Percentiles rank a stretch among this genome's conserved stretches.
Conservation (phyloP, 2,888 invertebrate species). For the Calliphora vomitoria region DNA sequence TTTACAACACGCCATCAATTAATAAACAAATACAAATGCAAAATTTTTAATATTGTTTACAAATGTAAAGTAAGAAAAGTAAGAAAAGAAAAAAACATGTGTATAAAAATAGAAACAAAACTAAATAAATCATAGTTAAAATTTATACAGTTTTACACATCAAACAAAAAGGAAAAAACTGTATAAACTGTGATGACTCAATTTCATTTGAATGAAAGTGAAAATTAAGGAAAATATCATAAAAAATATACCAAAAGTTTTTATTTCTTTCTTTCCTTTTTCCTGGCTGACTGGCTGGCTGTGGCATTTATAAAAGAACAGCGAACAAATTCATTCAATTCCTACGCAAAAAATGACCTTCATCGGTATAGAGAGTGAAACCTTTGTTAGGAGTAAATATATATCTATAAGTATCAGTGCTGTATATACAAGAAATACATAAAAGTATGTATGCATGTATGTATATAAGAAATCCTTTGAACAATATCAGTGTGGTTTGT, state of each 20-base stretch:
- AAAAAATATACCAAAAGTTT: conserved; percentile 32
- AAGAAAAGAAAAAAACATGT: conserved; percentile 23
- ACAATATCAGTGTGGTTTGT: not conserved
- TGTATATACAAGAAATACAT: not conserved
- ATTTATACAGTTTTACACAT: not conserved
- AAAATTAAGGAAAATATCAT: conserved; percentile 56
- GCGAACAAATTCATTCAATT: not conserved
- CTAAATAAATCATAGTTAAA: conserved; percentile 29
- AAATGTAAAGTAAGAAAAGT: not conserved
- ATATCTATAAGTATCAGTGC: not conserved
- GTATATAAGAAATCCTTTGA: not conserved
- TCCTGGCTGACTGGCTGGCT: not conserved
- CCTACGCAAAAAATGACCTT: conserved; percentile 6
- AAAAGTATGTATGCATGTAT: not conserved
- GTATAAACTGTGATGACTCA: conserved; percentile 34
- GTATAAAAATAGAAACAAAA: conserved; percentile 17
- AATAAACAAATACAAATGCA: conserved; percentile 63
- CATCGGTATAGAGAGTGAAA: not conserved
- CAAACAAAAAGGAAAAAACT: not conserved
- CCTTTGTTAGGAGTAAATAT: not conserved
- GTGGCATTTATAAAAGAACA: not conserved
- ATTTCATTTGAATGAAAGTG: conserved; percentile 50
- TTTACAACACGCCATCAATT: conserved; percentile 74
- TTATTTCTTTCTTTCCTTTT: conserved; percentile 29
- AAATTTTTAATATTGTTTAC: not conserved